Evolutionary conservation across 2,888 invertebrate genomes (phyloP), one percentile per base, ranked within the genome.

Genomic region (Drosophila kokeensis): DNA sequence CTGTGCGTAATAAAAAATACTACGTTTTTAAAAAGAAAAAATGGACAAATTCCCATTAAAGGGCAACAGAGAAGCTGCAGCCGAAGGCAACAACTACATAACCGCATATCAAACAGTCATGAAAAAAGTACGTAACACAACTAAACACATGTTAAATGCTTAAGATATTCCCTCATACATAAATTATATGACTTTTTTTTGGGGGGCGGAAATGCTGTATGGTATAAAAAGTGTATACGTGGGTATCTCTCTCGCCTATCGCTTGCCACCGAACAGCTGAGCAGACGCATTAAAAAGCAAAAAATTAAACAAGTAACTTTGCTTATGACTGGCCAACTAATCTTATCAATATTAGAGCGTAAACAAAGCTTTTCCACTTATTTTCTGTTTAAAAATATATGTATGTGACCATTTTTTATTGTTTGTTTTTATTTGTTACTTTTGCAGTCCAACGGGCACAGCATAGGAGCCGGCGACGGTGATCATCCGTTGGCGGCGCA

Each of bases 41-140:
- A 96, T 96, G 96, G 96, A 96, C 95, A 96, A 95, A 93, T 95
- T 94, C 94, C 96, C 96, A 92, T 93, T 96, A 92, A 96, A 95
- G 93, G 93, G 93, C 64, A 95, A 95, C 87, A 93, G 93, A 70
- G 93, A 94, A 85, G 92, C 94, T 83, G 92, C 92, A 71, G 90
- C 91, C 62, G 93, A 94, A 82, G 93, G 93, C 83, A 94, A 93
- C 83, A 93, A 93, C 90, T 93, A 93, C 82, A 94, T 94, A 82
- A 94, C 94, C 63, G 94, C 94, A 76, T 95, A 95, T 93, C 95
- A 95, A 92, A 94, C 95, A 76, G 94, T 95, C 83, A 93, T 93
- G 91, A 95, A 94, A 92, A 95, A 95, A 95, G 95, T 95, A 94
- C 93, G 92, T 78, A 65, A 62, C 18, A 11, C 18, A 40, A 21